Evolutionary conservation across 2,888 invertebrate species (phyloP), one percentile per base, ranked within the genome.

Genomic region (Lasiommata megera): DNA sequence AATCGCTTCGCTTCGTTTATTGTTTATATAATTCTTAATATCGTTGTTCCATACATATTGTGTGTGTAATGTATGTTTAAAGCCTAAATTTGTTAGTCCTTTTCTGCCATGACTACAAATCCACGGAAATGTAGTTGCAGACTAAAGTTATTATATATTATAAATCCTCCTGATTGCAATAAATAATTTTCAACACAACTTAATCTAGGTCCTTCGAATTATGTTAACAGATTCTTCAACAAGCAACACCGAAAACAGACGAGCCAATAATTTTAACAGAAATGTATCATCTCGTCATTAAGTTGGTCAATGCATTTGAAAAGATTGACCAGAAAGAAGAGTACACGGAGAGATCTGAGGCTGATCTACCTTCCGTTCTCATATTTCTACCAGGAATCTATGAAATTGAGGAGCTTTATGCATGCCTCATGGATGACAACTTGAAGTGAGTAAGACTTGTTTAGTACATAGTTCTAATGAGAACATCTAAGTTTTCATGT

Each of bases 321-420:
- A 80, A 78, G 3, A 83, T 96, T 17, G 96, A 95, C 68, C 75
- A 74, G 44, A 66, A 75, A 6, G 92, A 93, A 57, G 87, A 88
- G 6, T 77, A 76, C 37, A 61, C 60, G 0, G 76, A 85, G 47
- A 70, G 73, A 34, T 65, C 66, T 0, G 70, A 72, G 54, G 79
- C 72, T 0, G 83, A 79, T 58, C 62, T 88, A 60, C 76, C 94
- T 0, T 95, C 96, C 1, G 96, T 98, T 16, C 91, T 99, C 0
- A 93, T 98, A 54, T 99, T 99, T 80, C 80, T 99, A 64, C 98
- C 98, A 0, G 98, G 97, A 44, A 93, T 97, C 53, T 87, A 93
- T 68, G 97, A 98, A 89, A 97, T 97, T 58, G 95, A 96, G 73
- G 93, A 94, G 54, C 85, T 95, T 70, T 92, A 93, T 71, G 87